These are phyloP conservation scores for Gallinago nigripennis DNA, from an alignment of 2,797 vertebrate genomes.

Conservation along the genomic window DNA sequence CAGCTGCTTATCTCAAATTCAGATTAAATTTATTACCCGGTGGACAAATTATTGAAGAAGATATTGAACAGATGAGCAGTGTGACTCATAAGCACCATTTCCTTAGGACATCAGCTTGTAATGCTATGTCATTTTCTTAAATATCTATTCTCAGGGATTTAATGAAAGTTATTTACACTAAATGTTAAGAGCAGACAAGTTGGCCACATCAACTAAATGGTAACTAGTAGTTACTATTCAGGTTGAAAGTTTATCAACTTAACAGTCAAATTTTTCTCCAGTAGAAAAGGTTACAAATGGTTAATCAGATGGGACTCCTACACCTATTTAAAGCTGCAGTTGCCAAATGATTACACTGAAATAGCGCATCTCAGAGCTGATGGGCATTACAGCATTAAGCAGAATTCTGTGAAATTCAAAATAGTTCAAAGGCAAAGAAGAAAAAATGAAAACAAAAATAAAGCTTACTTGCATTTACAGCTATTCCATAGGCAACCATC, in stretches of 20 bases:
- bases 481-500: slow-evolving; percentile 79
- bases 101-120: background rate
- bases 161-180: background rate
- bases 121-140: background rate
- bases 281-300: background rate
- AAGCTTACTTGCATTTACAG: slow-evolving; percentile 77
- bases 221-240: background rate
- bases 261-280: background rate
- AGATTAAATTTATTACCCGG: background rate
- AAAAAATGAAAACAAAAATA: background rate
- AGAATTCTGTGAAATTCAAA: slow-evolving; percentile 29
- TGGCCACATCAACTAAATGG: background rate
- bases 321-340: slow-evolving; percentile 16
- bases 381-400: slow-evolving; percentile 5
- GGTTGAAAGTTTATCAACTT: background rate
- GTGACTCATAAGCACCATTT: background rate
- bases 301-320: background rate
- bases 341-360: slow-evolving; percentile 22
- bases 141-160: background rate
- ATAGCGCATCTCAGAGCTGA: background rate
- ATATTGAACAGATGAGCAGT: background rate
- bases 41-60: background rate
- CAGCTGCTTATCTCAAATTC: background rate
- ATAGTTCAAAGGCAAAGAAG: slow-evolving; percentile 16
- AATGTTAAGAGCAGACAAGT: background rate